Percentiles rank a stretch among this genome's conserved stretches.
These are phyloP conservation scores for Lontra canadensis DNA, from an alignment of 2,113 vertebrate species.

Conservation along the genomic window DNA sequence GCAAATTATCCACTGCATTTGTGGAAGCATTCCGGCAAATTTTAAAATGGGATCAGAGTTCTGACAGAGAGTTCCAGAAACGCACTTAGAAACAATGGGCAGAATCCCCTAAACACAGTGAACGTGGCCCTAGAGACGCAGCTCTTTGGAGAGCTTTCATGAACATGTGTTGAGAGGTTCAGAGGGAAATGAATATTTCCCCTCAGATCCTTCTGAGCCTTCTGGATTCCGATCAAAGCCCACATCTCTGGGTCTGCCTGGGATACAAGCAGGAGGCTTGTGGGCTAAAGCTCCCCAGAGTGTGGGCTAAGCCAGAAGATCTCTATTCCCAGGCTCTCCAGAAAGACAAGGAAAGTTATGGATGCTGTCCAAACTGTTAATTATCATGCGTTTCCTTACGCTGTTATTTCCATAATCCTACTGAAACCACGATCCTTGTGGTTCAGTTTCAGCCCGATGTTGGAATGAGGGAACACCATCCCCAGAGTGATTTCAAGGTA, in stretches of 20 bases:
- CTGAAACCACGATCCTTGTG: not conserved
- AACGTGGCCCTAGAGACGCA: not conserved
- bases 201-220: not conserved
- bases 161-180: not conserved
- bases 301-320: not conserved
- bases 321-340: not conserved
- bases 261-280: not conserved
- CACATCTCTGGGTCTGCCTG: not conserved
- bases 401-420: not conserved
- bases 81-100: not conserved
- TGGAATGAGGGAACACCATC: not conserved
- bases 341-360: not conserved
- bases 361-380: not conserved
- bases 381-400: accelerated
- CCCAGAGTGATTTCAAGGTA: not conserved
- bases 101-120: not conserved
- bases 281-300: not conserved
- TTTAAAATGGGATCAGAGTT: not conserved
- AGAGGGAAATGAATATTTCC: not conserved
- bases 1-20: conserved; percentile 14
- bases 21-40: conserved; percentile 24
- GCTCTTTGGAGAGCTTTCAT: not conserved
- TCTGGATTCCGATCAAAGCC: not conserved
- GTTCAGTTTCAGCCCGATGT: not conserved
- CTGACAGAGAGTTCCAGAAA: not conserved